A percentile compares a stretch with the other conserved stretches of the same genome.
Evolutionary conservation across 2,113 vertebrate genomes (phyloP).

Genomic region (Chauna torquata): DNA sequence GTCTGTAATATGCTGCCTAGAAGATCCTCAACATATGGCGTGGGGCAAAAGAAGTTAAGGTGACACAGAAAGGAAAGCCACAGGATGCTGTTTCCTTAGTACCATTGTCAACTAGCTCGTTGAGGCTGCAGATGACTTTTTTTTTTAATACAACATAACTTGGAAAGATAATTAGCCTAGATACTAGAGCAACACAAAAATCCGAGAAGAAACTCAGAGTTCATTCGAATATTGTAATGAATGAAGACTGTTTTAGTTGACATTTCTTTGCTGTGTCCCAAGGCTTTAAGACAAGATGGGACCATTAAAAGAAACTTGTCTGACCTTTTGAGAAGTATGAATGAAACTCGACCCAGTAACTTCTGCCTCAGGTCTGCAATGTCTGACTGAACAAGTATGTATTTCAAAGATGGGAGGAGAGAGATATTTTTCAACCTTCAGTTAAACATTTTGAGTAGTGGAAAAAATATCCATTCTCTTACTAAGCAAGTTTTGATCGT

Average conservation of each 20-base stretch:
- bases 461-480: neutral
- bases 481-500: neutral
- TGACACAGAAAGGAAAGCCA: neutral
- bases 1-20: neutral
- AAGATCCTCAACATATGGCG: neutral
- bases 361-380: neutral
- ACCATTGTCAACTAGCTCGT: neutral
- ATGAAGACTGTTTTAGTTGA: neutral
- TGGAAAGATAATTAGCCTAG: neutral
- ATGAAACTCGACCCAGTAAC: neutral
- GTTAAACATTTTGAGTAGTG: neutral
- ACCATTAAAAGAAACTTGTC: neutral
- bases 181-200: neutral
- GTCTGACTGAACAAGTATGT: neutral
- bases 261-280: neutral
- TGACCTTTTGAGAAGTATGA: neutral
- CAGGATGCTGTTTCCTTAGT: neutral
- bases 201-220: neutral
- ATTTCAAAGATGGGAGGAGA: neutral
- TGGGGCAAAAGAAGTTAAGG: neutral
- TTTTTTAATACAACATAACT: too few relatives aligned
- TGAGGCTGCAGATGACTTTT: neutral
- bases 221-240: neutral
- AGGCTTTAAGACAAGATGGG: neutral
- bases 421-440: neutral